Conservation (phyloP, 2,113 vertebrate genomes). For the Willisornis vidua region DNA sequence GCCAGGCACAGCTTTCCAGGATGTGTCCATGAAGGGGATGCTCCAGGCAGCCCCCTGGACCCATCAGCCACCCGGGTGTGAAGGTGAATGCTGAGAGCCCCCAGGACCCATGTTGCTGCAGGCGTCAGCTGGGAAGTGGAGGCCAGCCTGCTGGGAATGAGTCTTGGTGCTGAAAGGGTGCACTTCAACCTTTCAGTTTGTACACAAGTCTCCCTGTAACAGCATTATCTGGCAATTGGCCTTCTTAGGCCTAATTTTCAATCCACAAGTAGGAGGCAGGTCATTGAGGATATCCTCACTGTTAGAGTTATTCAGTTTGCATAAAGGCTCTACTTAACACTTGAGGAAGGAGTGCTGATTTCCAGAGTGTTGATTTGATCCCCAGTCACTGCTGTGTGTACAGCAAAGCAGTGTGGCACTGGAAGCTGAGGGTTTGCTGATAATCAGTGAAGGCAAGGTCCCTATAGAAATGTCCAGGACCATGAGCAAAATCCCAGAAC, state of each 20-base stretch:
- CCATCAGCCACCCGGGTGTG: slow-evolving; percentile 74
- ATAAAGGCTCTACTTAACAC: slow-evolving; percentile 78
- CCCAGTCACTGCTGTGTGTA: background rate
- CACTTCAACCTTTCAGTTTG: slow-evolving; percentile 87
- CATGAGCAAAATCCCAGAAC: background rate
- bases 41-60: slow-evolving; percentile 72
- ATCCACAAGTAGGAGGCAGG: slow-evolving; percentile 77
- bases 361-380: slow-evolving; percentile 65
- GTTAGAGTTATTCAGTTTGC: slow-evolving; percentile 73
- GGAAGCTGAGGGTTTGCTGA: background rate
- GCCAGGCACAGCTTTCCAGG: slow-evolving; percentile 65
- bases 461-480: background rate
- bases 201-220: slow-evolving; percentile 70
- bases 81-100: slow-evolving; percentile 72
- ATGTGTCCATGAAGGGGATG: slow-evolving; percentile 83
- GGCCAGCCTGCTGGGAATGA: slow-evolving; percentile 25
- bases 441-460: background rate
- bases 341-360: slow-evolving; percentile 67
- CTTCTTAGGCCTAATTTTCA: slow-evolving; percentile 75
- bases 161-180: slow-evolving; percentile 82
- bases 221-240: slow-evolving; percentile 76
- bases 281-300: slow-evolving; percentile 75
- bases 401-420: background rate
- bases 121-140: background rate
- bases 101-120: background rate